These are phyloP conservation scores for Nephila pilipes DNA, from an alignment of 1,140 invertebrate species.

Conservation along the genomic window DNA sequence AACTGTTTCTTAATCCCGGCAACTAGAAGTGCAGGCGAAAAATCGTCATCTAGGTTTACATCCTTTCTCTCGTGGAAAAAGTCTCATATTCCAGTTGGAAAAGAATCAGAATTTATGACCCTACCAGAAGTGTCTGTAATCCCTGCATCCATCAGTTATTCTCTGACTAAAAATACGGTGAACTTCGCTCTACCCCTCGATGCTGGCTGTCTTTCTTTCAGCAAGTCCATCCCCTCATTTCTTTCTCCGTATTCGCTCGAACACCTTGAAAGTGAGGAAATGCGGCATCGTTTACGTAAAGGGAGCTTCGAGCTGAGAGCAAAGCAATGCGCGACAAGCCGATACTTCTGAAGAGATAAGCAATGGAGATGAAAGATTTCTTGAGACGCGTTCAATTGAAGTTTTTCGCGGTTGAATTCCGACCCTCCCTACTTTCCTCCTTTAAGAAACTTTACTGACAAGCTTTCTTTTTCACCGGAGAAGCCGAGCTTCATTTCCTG, in stretches of 20 bases:
- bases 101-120: conserved; percentile 73
- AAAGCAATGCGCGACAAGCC: conserved; percentile 17
- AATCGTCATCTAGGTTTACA: conserved; percentile 29
- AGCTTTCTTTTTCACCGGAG: too few relatives aligned
- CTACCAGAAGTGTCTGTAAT: conserved; percentile 49
- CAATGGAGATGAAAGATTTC: conserved; percentile 43
- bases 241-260: neutral
- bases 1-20: conserved; percentile 61
- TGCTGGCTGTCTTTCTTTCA: conserved; percentile 62
- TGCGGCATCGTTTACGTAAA: conserved; percentile 41
- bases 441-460: conserved; percentile 19
- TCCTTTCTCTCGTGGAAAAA: neutral
- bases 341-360: conserved; percentile 38
- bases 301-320: conserved; percentile 23
- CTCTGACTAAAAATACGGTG: conserved; percentile 59
- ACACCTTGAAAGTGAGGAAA: neutral
- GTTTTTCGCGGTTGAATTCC: conserved; percentile 30
- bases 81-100: conserved; percentile 12
- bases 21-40: neutral
- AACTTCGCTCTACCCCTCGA: neutral
- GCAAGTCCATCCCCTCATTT: conserved; percentile 38
- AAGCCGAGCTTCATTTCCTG: neutral
- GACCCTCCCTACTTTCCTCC: neutral
- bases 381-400: conserved; percentile 3
- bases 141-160: conserved; percentile 39